A percentile compares a stretch with the other conserved stretches of the same genome.
Evolutionary conservation across 1,140 invertebrate genomes (phyloP).

Genomic region (Danaus plexippus): DNA sequence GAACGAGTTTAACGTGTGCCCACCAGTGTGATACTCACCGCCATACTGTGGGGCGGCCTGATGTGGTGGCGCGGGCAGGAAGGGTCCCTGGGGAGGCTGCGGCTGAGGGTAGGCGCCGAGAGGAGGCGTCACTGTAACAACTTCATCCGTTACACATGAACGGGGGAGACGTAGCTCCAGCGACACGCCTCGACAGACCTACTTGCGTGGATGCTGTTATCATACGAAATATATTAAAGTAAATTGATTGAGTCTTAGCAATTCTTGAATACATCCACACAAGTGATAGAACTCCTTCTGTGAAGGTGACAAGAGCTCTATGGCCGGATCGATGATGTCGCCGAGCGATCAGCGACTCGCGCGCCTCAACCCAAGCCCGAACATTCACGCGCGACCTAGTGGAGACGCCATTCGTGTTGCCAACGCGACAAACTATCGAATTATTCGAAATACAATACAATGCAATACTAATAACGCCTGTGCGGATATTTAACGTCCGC

Average conservation of each 20-base stretch:
- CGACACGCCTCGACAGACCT: constrained; percentile 17
- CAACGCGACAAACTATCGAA: neutral
- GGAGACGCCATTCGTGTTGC: constrained; percentile 27
- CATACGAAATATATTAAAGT: no score
- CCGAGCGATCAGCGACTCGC: constrained; percentile 30
- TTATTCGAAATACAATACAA: constrained; percentile 12
- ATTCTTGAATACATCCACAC: neutral
- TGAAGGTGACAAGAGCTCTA: constrained; percentile 7
- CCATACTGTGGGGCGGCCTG: constrained; percentile 67
- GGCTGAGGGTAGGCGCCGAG: constrained; percentile 68
- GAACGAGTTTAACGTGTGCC: no score
- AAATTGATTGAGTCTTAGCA: neutral
- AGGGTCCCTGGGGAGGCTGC: constrained; percentile 67
- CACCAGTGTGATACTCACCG: constrained; percentile 29
- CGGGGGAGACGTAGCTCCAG: constrained; percentile 18
- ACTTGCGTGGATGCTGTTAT: constrained; percentile 20
- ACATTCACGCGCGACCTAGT: constrained; percentile 66
- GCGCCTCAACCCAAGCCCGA: constrained; percentile 66
- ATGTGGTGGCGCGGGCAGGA: constrained; percentile 65
- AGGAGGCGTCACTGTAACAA: constrained; percentile 70
- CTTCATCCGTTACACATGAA: constrained; percentile 17
- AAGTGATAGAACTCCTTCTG: constrained; percentile 21
- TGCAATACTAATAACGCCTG: constrained; percentile 22
- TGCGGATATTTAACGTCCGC: constrained; percentile 27
- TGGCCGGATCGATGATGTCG: constrained; percentile 7